phyloP scores from a whole-genome alignment of 2,113 vertebrate species.

The Xiphorhynchus elegans region DNA sequence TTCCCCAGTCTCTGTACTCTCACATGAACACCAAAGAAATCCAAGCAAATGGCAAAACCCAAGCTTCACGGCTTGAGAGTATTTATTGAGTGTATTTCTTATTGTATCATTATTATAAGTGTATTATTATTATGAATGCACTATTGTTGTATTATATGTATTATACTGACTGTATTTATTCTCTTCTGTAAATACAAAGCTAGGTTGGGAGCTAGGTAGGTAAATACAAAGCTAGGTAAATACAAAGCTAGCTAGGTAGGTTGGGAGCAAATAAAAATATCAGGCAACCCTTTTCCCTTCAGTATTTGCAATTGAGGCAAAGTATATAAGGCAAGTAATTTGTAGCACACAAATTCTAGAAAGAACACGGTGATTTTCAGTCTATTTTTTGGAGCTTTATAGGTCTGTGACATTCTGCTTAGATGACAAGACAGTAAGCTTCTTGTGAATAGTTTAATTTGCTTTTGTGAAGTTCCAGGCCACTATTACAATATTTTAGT shows the following conservation, averaged over 20 bases:
- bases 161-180: neutral
- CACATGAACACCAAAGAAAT: neutral
- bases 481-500: neutral
- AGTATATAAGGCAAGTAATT: neutral
- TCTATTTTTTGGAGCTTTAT: neutral
- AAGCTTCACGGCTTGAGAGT: neutral
- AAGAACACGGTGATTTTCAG: neutral
- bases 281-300: neutral
- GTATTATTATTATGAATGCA: too few relatives aligned
- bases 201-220: neutral
- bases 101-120: too few relatives aligned
- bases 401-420: neutral
- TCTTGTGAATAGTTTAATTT: neutral
- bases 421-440: neutral
- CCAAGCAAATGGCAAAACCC: neutral
- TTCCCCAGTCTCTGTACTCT: neutral
- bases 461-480: neutral
- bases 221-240: neutral
- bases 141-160: too few relatives aligned
- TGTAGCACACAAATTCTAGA: rapidly evolving
- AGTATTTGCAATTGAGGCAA: neutral
- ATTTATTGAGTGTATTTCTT: neutral
- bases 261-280: neutral
- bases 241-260: neutral
- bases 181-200: neutral